Conservation (phyloP, 2,113 vertebrate species). For the Brienomyrus longianalis region DNA sequence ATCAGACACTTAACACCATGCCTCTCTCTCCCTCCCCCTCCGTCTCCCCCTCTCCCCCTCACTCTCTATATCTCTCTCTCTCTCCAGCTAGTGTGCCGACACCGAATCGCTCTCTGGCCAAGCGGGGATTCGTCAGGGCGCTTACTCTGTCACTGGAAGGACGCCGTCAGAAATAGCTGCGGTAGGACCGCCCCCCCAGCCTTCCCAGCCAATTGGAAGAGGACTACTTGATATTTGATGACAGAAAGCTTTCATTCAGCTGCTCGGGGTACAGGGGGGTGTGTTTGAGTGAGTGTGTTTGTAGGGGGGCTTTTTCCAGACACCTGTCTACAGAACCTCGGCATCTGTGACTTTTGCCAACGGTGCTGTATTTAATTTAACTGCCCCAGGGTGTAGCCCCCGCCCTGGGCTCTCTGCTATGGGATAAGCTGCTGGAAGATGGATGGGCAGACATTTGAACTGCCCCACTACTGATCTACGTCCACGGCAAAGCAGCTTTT, state of each 20-base stretch:
- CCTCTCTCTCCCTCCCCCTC: constrained; percentile 33
- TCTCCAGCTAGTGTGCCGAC: constrained; percentile 32
- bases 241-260: constrained; percentile 27
- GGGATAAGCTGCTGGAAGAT: neutral
- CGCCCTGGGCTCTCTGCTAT: neutral
- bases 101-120: constrained; percentile 41
- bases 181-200: constrained; percentile 6
- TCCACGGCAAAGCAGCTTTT: neutral
- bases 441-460: neutral
- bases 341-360: constrained; percentile 3
- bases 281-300: neutral
- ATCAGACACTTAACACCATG: constrained; percentile 67
- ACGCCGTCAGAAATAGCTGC: constrained; percentile 45
- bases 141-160: constrained; percentile 42
- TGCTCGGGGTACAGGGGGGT: neutral
- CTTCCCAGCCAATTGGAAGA: constrained; percentile 20
- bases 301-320: neutral
- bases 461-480: neutral
- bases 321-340: neutral
- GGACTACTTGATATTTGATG: constrained; percentile 25
- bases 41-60: constrained; percentile 3
- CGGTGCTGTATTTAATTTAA: neutral
- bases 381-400: neutral
- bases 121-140: constrained; percentile 41
- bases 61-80: constrained; percentile 14